Percentiles rank a stretch among this genome's conserved stretches.
Evolutionary conservation across 2,797 vertebrate species (phyloP).

Genomic region (Leontopithecus rosalia): DNA sequence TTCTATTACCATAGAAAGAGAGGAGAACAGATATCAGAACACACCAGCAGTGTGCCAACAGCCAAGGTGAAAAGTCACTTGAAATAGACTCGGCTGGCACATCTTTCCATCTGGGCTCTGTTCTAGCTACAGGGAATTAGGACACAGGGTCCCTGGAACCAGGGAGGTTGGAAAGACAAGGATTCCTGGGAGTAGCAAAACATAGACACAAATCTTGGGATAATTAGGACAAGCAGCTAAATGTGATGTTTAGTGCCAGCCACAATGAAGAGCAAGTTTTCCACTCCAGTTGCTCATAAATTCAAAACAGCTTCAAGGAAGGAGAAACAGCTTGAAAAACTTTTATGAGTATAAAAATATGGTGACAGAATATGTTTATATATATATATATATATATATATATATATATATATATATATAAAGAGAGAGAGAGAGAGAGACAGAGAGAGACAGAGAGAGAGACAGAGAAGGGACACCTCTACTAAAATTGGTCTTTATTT

Average conservation of each 20-base stretch:
- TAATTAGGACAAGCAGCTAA: conserved; percentile 66
- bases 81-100: not conserved
- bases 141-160: not conserved
- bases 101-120: accelerated
- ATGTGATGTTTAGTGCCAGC: conserved; percentile 5
- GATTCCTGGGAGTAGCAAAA: not conserved
- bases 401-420: accelerated
- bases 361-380: not conserved
- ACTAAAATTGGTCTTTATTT: not conserved
- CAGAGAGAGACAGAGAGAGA: accelerated
- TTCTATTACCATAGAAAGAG: not conserved
- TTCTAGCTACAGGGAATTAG: not conserved
- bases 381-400: accelerated
- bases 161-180: not conserved
- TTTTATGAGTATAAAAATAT: not conserved
- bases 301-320: conserved; percentile 61
- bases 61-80: not conserved
- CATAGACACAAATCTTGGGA: not conserved
- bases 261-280: not conserved
- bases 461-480: not conserved
- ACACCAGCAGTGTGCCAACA: not conserved
- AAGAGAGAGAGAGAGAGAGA: not conserved
- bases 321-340: conserved; percentile 22
- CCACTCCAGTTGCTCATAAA: conserved; percentile 35
- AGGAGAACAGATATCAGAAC: not conserved